Evolutionary conservation across 2,113 vertebrate genomes (phyloP), one percentile per base, ranked within the genome.

Genomic region (Malurus alboscapulatus): DNA sequence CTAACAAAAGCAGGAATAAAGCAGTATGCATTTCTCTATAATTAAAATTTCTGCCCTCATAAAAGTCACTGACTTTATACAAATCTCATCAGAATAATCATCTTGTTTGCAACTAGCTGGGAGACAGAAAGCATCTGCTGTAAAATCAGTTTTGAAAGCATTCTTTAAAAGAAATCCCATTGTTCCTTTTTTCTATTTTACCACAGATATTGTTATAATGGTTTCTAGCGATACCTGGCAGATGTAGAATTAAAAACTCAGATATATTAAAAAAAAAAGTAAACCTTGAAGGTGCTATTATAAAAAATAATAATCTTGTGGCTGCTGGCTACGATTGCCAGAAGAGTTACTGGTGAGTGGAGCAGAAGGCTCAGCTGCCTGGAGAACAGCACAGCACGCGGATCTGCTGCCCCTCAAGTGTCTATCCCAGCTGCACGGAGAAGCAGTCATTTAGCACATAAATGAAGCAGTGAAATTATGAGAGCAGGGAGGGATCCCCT

Each of bases 41-140:
- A 93, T 91, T 92, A 93, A 84, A 91, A 90, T 79, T 79, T 88
- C 65, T 90, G 32, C 53, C 90, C 73, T 75, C 54, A 80, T 30
- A 74, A 7, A 84, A 87, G 81, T 62, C 51, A 25, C 74, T 74
- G n/a, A 17, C 47, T 86, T 83, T 62, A 66, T 25, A 83, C 2
- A 42, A 55, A 77, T 91, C 59, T 82, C 57, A 87, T 67, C 80
- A 84, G 62, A 95, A 83, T 5, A 80, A 21, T 61, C 61, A 73
- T 58, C 66, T 36, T 71, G 34, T 53, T 84, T 92, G 83, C 44
- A 92, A 34, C 84, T 61, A 61, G 54, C 76, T 95, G 91, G n/a
- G 62, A 93, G 75, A 74, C 29, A 80, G 59, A 91, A 90, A 87
- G 42, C 40, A 76, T 34, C 87, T 59, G 42, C 57, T 57, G 30